Evolutionary conservation across 2,113 vertebrate genomes (phyloP).

Genomic region (Tragelaphus strepsiceros): DNA sequence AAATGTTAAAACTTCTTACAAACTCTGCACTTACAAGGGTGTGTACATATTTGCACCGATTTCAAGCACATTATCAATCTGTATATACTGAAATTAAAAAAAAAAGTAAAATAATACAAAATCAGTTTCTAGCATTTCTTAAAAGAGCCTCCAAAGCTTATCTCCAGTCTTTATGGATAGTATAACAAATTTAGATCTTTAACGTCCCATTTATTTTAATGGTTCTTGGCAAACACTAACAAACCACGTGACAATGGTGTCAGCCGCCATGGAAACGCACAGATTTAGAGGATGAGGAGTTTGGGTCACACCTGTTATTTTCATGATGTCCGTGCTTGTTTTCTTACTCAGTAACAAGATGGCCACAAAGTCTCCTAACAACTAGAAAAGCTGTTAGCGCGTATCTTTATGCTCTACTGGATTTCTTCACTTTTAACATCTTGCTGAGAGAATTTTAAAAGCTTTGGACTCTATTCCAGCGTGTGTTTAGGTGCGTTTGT

Average conservation of each 20-base stretch:
- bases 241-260: constrained; percentile 74
- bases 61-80: constrained; percentile 82
- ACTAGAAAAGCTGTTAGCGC: constrained; percentile 65
- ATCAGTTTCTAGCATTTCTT: constrained; percentile 75
- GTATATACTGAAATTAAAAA: constrained; percentile 68
- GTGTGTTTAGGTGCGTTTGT: constrained; percentile 15
- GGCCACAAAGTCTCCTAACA: constrained; percentile 68
- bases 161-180: constrained; percentile 67
- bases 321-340: constrained; percentile 67
- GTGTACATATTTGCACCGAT: constrained; percentile 76
- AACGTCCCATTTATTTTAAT: constrained; percentile 73
- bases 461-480: constrained; percentile 75
- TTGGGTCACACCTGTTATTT: constrained; percentile 70
- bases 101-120: constrained; percentile 76
- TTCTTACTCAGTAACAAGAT: constrained; percentile 76
- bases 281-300: constrained; percentile 71
- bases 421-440: constrained; percentile 75
- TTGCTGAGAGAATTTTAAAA: constrained; percentile 70
- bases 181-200: constrained; percentile 68
- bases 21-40: constrained; percentile 75
- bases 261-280: constrained; percentile 76
- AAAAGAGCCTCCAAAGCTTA: constrained; percentile 74
- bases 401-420: constrained; percentile 46
- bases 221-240: constrained; percentile 74
- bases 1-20: constrained; percentile 69